Evolutionary conservation across 1,140 invertebrate species (phyloP).

Genomic region (Phymastichus coffea): DNA sequence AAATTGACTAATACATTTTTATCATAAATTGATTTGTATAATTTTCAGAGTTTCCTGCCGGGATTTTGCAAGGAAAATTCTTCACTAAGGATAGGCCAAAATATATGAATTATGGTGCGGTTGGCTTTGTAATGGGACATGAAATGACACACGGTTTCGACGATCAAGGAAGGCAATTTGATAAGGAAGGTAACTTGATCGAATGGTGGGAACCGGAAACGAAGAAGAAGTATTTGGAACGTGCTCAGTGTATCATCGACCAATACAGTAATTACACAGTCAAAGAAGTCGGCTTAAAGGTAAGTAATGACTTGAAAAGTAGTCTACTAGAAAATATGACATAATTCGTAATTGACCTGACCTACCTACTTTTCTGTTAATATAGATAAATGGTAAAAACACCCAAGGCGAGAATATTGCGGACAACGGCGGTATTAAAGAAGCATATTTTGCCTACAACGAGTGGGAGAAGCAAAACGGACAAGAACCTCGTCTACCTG

Average conservation of each 20-base stretch:
- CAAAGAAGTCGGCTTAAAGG: constrained; percentile 59
- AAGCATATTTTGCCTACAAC: constrained; percentile 60
- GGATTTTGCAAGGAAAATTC: constrained; percentile 74
- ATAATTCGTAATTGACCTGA: neutral
- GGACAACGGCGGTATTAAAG: constrained; percentile 64
- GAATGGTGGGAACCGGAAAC: constrained; percentile 57
- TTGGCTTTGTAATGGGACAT: constrained; percentile 70
- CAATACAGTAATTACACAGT: constrained; percentile 70
- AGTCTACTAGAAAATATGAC: neutral
- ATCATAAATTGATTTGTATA: no score
- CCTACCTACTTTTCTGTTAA: neutral
- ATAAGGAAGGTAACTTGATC: constrained; percentile 31
- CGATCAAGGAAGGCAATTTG: constrained; percentile 31
- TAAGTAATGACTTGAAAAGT: constrained; percentile 37
- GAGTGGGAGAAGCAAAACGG: constrained; percentile 49
- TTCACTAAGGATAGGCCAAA: constrained; percentile 64
- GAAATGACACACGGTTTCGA: constrained; percentile 58
- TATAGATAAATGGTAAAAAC: constrained; percentile 62
- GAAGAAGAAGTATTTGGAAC: constrained; percentile 37
- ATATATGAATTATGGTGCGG: constrained; percentile 67
- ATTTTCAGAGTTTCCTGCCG: constrained; percentile 72
- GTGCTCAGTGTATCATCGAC: constrained; percentile 67
- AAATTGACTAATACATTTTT: no score
- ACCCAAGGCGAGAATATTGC: constrained; percentile 68
- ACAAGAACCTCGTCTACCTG: constrained; percentile 51